Evolutionary conservation across 2,888 invertebrate genomes (phyloP).

Genomic region (Ceriagrion tenellum): DNA sequence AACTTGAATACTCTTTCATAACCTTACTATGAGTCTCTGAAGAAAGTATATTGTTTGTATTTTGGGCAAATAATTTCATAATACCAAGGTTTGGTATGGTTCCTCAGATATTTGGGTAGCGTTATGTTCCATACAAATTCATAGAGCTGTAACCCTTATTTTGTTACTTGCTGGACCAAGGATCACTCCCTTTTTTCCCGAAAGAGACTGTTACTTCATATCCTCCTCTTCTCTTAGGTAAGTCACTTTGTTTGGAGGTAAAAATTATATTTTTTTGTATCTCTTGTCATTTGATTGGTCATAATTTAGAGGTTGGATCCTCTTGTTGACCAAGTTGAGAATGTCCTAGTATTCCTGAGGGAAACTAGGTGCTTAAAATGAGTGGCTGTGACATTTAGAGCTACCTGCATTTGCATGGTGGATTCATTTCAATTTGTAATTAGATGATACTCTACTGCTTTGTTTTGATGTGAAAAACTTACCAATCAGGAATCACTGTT

Average conservation of each 20-base stretch:
- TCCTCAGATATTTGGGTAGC: background rate
- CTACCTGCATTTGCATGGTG: background rate
- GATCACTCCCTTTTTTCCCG: constrained; percentile 61
- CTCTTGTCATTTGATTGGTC: background rate
- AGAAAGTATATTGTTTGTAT: too few species aligned
- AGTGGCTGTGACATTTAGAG: background rate
- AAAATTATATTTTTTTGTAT: background rate
- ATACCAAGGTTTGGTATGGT: too few species aligned
- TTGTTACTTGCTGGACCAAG: constrained; percentile 52
- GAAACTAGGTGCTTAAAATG: background rate
- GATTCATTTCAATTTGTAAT: background rate
- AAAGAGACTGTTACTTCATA: constrained; percentile 30
- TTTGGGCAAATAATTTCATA: too few species aligned
- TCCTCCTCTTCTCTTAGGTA: constrained; percentile 56
- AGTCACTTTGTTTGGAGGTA: background rate
- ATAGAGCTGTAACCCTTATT: constrained; percentile 70
- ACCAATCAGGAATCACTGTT: background rate
- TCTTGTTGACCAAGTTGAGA: background rate
- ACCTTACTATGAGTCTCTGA: too few species aligned
- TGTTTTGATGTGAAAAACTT: background rate
- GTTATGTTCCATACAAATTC: constrained; percentile 54
- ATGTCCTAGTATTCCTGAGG: background rate
- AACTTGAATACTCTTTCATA: too few species aligned
- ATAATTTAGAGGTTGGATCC: background rate
- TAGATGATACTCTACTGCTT: background rate